These are phyloP conservation scores for Kuschelorhynchus macadamiae DNA, from an alignment of 2,888 invertebrate species.

Conservation along the genomic window DNA sequence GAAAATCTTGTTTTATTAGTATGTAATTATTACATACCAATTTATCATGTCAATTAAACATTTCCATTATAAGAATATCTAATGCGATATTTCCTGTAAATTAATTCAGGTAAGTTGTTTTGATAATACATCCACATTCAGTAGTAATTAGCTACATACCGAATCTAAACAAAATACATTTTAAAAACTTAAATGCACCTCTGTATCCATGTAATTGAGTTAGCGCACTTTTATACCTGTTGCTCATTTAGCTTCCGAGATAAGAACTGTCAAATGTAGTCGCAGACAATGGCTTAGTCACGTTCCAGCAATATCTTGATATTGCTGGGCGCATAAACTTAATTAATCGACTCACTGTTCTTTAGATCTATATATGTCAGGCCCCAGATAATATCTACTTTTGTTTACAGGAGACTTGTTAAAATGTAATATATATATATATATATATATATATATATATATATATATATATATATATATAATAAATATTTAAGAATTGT, in stretches of 20 bases:
- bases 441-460: background rate
- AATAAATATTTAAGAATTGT: background rate
- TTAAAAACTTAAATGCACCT: no score
- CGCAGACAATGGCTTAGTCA: conserved; percentile 39
- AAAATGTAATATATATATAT: background rate
- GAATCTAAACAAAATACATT: no score
- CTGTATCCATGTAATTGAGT: no score
- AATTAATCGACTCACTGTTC: conserved; percentile 32
- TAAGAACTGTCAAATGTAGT: conserved; percentile 29
- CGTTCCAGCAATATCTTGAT: conserved; percentile 33
- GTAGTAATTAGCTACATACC: no score
- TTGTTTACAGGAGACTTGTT: background rate
- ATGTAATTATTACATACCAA: no score
- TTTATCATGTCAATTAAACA: no score
- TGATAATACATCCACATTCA: no score
- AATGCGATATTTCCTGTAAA: no score
- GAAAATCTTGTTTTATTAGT: no score
- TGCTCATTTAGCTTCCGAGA: conserved; percentile 27
- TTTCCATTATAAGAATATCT: no score
- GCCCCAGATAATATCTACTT: background rate
- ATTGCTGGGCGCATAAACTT: conserved; percentile 25
- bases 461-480: background rate
- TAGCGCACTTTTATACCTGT: conserved; percentile 20
- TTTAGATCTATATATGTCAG: background rate
- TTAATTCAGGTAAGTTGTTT: no score